A percentile compares a stretch with the other conserved stretches of the same genome.
These are phyloP conservation scores for Pycnomerus fuliginosus DNA, from an alignment of 2,888 invertebrate genomes.

Conservation along the genomic window DNA sequence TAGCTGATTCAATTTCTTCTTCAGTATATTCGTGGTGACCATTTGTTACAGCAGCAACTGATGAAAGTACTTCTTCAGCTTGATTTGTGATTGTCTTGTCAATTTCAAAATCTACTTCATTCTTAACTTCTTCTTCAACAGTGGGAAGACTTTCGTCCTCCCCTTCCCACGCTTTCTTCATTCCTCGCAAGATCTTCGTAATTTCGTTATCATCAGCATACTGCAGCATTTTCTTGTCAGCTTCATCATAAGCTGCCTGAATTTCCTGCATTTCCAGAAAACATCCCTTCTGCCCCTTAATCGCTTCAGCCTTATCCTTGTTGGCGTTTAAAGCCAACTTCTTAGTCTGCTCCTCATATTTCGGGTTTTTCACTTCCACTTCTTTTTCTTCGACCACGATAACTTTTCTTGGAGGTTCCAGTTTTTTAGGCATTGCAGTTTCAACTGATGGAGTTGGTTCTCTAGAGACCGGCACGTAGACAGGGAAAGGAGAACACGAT, in stretches of 20 bases:
- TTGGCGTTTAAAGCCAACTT: slow-evolving; percentile 36
- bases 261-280: slow-evolving; percentile 45
- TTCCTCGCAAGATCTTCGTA: slow-evolving; percentile 25
- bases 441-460: slow-evolving; percentile 4
- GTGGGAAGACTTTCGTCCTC: slow-evolving; percentile 3
- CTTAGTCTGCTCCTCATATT: slow-evolving; percentile 37
- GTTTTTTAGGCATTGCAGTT: neutral
- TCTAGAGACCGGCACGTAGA: slow-evolving; percentile 41
- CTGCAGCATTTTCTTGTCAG: slow-evolving; percentile 26
- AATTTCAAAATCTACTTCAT: neutral
- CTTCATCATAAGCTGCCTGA: slow-evolving; percentile 38
- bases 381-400: slow-evolving; percentile 27
- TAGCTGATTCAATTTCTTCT: neutral
- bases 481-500: slow-evolving; percentile 42
- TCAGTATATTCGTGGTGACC: neutral
- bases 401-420: slow-evolving; percentile 23
- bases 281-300: slow-evolving; percentile 43
- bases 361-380: slow-evolving; percentile 33
- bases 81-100: too few relatives aligned
- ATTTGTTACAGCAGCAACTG: neutral
- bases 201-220: slow-evolving; percentile 28
- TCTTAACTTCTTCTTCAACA: slow-evolving; percentile 11
- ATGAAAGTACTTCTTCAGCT: neutral
- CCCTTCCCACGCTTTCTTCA: slow-evolving; percentile 31
- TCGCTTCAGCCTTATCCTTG: slow-evolving; percentile 38